Evolutionary conservation across 2,888 invertebrate species (phyloP).

Genomic region (Luffia ferchaultella): DNA sequence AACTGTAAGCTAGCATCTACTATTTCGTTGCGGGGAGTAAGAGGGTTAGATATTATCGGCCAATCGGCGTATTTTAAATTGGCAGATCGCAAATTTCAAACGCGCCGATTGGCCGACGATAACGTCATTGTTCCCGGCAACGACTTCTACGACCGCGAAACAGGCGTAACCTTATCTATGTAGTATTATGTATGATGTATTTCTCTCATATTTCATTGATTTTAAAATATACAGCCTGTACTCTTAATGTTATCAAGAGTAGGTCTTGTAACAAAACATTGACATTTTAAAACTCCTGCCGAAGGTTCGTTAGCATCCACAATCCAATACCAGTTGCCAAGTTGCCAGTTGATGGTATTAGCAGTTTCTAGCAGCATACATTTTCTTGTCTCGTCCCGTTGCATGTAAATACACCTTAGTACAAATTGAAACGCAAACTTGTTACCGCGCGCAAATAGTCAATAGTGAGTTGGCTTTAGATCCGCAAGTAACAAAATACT

Average conservation of each 20-base stretch:
- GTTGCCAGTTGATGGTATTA: not conserved
- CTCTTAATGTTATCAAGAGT: not conserved
- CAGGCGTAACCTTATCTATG: no score
- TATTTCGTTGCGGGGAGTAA: no score
- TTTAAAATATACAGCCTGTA: not conserved
- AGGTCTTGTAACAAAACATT: not conserved
- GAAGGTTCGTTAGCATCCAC: not conserved
- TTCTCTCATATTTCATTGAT: not conserved
- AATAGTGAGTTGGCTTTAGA: conserved; percentile 8
- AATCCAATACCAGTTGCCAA: not conserved
- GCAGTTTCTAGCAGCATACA: not conserved
- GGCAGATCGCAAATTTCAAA: no score
- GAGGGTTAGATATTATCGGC: no score
- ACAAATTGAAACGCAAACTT: conserved; percentile 1
- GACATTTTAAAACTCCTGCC: not conserved
- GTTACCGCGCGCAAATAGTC: conserved; percentile 13
- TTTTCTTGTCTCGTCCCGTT: not conserved
- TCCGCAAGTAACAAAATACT: conserved; percentile 32
- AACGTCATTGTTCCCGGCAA: no score
- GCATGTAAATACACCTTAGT: not conserved
- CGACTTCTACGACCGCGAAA: no score
- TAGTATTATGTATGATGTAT: no score
- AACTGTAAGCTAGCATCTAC: no score
- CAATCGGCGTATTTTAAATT: no score
- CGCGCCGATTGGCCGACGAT: no score